Percentiles rank a stretch among this genome's conserved stretches.
Conservation (phyloP, 1,140 invertebrate genomes). For the Anoplolepis gracilipes region DNA sequence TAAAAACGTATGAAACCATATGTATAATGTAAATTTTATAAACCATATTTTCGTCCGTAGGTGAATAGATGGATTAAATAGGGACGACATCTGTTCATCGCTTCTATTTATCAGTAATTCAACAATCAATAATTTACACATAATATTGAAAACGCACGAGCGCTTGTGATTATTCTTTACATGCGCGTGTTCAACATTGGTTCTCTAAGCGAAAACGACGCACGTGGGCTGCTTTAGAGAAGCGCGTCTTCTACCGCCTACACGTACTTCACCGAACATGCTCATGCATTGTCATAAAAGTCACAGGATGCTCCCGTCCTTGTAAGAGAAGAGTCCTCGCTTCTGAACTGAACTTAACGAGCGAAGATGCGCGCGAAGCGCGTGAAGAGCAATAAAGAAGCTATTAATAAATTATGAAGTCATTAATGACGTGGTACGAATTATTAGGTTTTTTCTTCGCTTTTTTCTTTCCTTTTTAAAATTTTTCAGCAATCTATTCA, state of each 20-base stretch:
- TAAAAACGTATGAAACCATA: no score
- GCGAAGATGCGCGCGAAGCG: slow-evolving; percentile 28
- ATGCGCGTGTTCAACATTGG: background rate
- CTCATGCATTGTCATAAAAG: slow-evolving; percentile 50
- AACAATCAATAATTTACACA: background rate
- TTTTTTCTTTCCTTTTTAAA: background rate
- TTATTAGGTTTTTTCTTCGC: background rate
- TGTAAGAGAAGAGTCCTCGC: slow-evolving; percentile 58
- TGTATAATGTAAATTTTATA: background rate
- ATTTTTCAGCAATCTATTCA: slow-evolving; percentile 1
- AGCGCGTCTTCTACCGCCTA: slow-evolving; percentile 34
- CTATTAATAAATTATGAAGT: slow-evolving; percentile 62
- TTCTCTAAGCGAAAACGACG: slow-evolving; percentile 8
- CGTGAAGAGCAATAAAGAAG: slow-evolving; percentile 32
- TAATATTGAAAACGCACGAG: background rate
- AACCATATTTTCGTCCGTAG: background rate
- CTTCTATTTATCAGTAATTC: background rate
- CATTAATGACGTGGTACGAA: slow-evolving; percentile 33
- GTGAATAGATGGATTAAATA: background rate
- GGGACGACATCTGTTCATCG: background rate
- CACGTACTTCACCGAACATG: slow-evolving; percentile 12
- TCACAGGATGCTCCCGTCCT: slow-evolving; percentile 52
- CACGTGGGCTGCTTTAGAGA: slow-evolving; percentile 23
- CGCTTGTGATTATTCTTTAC: slow-evolving; percentile 6
- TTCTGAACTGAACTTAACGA: slow-evolving; percentile 54